phyloP scores from a whole-genome alignment of 1,140 invertebrate genomes.

The Drosophila virilis region DNA sequence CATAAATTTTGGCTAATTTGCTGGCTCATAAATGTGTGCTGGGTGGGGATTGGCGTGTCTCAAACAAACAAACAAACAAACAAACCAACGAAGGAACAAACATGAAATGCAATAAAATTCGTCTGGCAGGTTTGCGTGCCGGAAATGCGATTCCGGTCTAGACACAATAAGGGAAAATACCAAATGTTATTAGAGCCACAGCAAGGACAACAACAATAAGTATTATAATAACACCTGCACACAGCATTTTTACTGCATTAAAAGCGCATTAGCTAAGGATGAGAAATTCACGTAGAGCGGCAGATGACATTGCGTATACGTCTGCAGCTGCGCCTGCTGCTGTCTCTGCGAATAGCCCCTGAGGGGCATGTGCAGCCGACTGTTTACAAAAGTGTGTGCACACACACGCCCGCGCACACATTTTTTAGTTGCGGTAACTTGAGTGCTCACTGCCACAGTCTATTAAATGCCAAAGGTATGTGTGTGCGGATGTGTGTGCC shows the following conservation, averaged over 20 bases:
- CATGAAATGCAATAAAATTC: constrained; percentile 62
- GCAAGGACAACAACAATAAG: constrained; percentile 15
- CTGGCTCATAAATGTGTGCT: constrained; percentile 4
- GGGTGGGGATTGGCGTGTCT: constrained; percentile 16
- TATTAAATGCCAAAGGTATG: constrained; percentile 31
- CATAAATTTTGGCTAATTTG: constrained; percentile 36
- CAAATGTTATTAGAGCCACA: constrained; percentile 44
- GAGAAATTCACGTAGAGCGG: neutral
- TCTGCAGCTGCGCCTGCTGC: constrained; percentile 6
- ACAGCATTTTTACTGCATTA: constrained; percentile 40
- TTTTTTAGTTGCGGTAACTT: constrained; percentile 32
- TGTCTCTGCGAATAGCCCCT: constrained; percentile 6
- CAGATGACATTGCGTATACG: constrained; percentile 16
- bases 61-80: neutral
- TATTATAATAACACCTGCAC: constrained; percentile 25
- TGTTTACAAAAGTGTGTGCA: neutral
- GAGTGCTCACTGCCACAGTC: constrained; percentile 39
- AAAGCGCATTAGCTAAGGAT: constrained; percentile 26
- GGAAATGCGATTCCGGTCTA: constrained; percentile 73
- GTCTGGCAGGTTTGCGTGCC: constrained; percentile 63
- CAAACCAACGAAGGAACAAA: constrained; percentile 14
- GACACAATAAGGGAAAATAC: constrained; percentile 52
- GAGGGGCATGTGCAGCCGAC: constrained; percentile 19
- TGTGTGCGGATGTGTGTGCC: constrained; percentile 3
- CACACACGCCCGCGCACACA: constrained; percentile 4